Conservation (phyloP, 2,888 invertebrate genomes). For the Creontiades dilutus region DNA sequence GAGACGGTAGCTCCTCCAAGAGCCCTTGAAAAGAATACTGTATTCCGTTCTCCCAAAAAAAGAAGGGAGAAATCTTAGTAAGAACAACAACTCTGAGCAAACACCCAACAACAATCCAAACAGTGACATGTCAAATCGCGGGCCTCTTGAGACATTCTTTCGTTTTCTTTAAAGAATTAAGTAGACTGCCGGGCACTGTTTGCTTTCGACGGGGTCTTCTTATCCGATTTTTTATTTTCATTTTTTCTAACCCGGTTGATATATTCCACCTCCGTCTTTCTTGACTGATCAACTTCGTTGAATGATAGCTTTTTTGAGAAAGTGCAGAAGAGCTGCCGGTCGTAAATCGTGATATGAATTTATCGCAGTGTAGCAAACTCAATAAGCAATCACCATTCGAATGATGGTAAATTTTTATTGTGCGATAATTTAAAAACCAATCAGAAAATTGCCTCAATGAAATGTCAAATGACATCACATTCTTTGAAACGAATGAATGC, state of each 20-base stretch:
- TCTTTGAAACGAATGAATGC: too few relatives aligned
- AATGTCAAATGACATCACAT: too few relatives aligned
- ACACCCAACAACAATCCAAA: conserved; percentile 71
- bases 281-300: not conserved
- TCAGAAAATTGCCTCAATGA: too few relatives aligned
- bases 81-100: conserved; percentile 70
- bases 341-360: too few relatives aligned
- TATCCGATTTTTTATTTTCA: conserved; percentile 50
- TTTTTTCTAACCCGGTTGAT: not conserved
- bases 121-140: conserved; percentile 68
- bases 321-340: too few relatives aligned
- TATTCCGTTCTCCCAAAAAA: conserved; percentile 31
- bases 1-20: not conserved
- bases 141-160: conserved; percentile 66
- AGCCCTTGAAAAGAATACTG: conserved; percentile 61
- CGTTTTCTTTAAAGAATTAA: conserved; percentile 65
- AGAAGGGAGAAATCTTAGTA: conserved; percentile 51
- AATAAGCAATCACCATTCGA: not conserved
- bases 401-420: not conserved
- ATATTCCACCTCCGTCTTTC: conserved; percentile 26
- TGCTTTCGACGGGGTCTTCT: conserved; percentile 56
- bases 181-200: conserved; percentile 62
- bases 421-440: too few relatives aligned
- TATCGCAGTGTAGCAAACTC: too few relatives aligned
- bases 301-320: not conserved